Percentiles rank a stretch among this genome's conserved stretches.
These are phyloP conservation scores for Cottoperca gobio DNA, from an alignment of 2,797 vertebrate species.

Conservation along the genomic window DNA sequence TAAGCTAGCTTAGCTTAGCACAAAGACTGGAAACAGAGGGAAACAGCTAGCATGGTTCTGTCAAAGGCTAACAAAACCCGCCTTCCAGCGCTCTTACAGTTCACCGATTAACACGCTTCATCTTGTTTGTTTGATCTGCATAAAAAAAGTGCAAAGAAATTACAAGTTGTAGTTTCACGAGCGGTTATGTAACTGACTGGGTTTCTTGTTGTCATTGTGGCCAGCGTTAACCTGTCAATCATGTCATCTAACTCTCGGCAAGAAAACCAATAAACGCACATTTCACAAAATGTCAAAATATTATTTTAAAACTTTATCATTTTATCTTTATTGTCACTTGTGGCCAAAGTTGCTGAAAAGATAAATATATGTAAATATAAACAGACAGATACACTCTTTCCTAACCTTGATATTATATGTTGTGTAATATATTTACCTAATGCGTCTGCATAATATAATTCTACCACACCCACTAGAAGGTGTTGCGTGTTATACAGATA, in stretches of 20 bases:
- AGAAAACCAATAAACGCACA: background rate
- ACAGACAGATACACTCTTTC: background rate
- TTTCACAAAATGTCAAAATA: background rate
- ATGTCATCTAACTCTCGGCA: background rate
- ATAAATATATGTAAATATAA: background rate
- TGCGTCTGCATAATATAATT: background rate
- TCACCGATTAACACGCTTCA: background rate
- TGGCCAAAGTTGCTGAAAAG: background rate
- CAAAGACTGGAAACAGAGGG: background rate
- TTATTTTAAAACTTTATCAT: background rate
- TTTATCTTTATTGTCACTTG: background rate
- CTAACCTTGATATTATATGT: background rate
- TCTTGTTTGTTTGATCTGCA: background rate
- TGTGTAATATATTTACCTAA: background rate
- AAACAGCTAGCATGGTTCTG: background rate
- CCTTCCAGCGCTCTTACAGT: background rate
- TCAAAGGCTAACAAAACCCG: background rate
- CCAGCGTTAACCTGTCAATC: background rate
- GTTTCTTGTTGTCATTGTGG: background rate
- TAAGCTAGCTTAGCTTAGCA: background rate
- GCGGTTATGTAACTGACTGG: too few relatives aligned
- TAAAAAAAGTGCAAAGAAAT: too few relatives aligned
- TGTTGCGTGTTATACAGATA: background rate
- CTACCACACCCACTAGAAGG: background rate
- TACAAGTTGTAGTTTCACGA: too few relatives aligned